phyloP scores from a whole-genome alignment of 1,140 invertebrate species.

The Ceratitis capitata region DNA sequence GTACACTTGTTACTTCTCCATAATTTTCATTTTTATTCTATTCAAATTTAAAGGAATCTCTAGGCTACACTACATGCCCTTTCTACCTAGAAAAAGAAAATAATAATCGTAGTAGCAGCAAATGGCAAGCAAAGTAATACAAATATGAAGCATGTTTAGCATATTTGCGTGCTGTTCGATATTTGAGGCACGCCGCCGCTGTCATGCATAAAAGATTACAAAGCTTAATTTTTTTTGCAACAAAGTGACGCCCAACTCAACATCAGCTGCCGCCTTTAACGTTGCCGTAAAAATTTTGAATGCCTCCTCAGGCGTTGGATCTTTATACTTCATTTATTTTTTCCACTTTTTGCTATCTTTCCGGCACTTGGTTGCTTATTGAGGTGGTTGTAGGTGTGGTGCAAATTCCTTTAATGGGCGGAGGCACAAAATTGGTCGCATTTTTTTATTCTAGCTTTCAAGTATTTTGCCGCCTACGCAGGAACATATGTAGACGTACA shows the following conservation, averaged over 20 bases:
- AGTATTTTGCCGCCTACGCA: background rate
- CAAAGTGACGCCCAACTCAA: background rate
- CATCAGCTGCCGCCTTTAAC: background rate
- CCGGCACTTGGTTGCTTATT: background rate
- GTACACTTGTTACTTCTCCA: background rate
- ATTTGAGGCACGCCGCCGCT: background rate
- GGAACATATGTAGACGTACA: background rate
- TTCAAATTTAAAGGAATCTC: background rate
- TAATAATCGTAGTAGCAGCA: background rate
- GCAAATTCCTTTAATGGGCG: background rate
- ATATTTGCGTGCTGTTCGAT: slow-evolving; percentile 20
- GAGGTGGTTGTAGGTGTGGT: background rate
- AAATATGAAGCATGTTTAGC: slow-evolving; percentile 8
- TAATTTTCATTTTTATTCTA: background rate
- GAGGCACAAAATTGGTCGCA: background rate
- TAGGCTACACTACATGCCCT: background rate
- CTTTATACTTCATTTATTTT: background rate
- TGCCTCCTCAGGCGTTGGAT: background rate
- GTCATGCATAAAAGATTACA: slow-evolving; percentile 10
- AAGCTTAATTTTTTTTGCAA: background rate
- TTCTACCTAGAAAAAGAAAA: background rate
- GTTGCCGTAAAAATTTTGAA: background rate
- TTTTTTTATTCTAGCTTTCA: background rate
- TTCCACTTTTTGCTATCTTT: background rate
- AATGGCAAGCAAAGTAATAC: background rate